Percentiles rank a stretch among this genome's conserved stretches.
Evolutionary conservation across 64 coral and sea anemone genomes (phyloP).

Genomic region (Montipora foliosa): DNA sequence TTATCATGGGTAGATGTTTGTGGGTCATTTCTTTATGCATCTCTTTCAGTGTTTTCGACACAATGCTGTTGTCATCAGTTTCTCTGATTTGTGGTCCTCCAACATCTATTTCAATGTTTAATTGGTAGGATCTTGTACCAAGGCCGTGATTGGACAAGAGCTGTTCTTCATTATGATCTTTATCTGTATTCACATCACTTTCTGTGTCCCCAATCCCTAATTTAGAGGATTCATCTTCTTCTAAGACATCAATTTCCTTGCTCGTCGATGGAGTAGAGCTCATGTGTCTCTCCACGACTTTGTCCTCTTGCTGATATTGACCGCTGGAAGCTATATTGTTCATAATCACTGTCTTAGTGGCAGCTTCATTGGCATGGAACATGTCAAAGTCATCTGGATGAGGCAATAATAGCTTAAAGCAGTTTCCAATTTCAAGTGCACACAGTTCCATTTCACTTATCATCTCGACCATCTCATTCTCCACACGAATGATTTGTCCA

Average conservation of each 20-base stretch:
- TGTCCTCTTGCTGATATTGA: too few species aligned
- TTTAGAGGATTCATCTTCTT: neutral
- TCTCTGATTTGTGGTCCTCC: conserved; percentile 68
- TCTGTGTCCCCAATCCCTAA: neutral
- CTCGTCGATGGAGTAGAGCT: too few species aligned
- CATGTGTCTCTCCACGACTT: too few species aligned
- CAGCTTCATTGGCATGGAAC: neutral
- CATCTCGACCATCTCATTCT: conserved; percentile 87
- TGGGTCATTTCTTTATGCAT: conserved; percentile 89
- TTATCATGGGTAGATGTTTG: conserved; percentile 83
- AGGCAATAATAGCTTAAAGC: conserved; percentile 93
- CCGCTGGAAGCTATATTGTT: neutral
- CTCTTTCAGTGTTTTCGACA: conserved; percentile 76
- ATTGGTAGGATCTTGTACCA: conserved; percentile 71
- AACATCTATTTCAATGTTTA: conserved; percentile 66
- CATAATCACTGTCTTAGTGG: neutral
- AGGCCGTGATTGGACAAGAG: conserved; percentile 48
- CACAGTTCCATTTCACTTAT: conserved; percentile 80
- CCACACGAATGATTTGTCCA: conserved; percentile 72
- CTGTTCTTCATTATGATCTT: conserved; percentile 5
- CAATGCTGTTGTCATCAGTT: conserved; percentile 83
- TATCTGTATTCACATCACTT: neutral
- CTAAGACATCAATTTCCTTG: too few species aligned
- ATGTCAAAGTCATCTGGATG: conserved; percentile 95
- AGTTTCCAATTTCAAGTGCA: conserved; percentile 89